phyloP scores from a whole-genome alignment of 2,888 invertebrate species.

The Drosophila mulleri region DNA sequence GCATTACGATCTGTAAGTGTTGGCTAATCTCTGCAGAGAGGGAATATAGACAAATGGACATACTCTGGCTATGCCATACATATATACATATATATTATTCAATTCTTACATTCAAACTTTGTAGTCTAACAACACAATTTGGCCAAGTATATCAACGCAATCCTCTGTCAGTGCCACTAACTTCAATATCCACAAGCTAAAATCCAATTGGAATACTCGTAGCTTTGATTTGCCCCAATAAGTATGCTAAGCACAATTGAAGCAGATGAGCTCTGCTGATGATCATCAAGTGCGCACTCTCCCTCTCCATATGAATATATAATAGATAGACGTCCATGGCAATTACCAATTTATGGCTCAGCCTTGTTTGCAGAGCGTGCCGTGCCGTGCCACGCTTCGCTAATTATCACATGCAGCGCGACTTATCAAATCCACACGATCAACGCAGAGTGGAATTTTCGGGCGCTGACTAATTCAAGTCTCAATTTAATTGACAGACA shows the following conservation, averaged over 20 bases:
- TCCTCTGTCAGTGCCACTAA: too few species aligned
- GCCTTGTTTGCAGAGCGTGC: conserved; percentile 12
- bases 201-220: background rate
- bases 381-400: conserved; percentile 40
- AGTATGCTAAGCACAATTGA: conserved; percentile 66
- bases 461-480: conserved; percentile 15
- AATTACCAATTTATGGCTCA: background rate
- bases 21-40: conserved; percentile 23
- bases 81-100: too few species aligned
- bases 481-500: conserved; percentile 20
- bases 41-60: conserved; percentile 9
- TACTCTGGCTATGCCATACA: too few species aligned
- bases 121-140: too few species aligned
- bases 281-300: background rate
- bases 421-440: conserved; percentile 54
- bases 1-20: conserved; percentile 50
- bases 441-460: conserved; percentile 33
- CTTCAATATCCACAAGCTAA: background rate
- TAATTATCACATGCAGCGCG: conserved; percentile 44
- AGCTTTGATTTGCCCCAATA: conserved; percentile 54
- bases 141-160: too few species aligned
- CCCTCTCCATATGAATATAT: background rate
- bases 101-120: too few species aligned
- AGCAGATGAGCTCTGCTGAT: too few species aligned
- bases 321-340: background rate